Conservation (phyloP, 1,140 invertebrate species). For the Camponotus pennsylvanicus region DNA sequence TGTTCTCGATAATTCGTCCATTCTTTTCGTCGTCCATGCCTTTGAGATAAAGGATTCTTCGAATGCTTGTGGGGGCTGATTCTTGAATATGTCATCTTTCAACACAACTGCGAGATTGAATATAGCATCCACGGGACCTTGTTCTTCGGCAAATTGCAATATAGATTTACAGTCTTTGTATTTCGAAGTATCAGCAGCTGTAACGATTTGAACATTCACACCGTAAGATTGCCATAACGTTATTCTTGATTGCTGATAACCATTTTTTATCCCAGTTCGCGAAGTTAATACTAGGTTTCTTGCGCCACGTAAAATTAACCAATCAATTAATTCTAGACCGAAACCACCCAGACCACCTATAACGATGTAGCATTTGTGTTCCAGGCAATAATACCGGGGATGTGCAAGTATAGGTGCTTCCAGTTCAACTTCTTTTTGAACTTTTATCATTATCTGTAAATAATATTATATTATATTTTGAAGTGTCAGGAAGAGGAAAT, state of each 20-base stretch:
- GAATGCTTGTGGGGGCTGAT: conserved; percentile 80
- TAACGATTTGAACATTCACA: conserved; percentile 85
- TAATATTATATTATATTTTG: background rate
- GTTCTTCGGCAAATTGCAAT: conserved; percentile 86
- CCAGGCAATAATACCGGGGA: conserved; percentile 87
- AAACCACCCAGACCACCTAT: conserved; percentile 93
- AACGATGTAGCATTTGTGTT: conserved; percentile 84
- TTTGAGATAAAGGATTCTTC: conserved; percentile 85
- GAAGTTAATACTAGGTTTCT: conserved; percentile 90
- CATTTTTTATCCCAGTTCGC: conserved; percentile 89
- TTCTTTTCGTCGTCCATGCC: conserved; percentile 84
- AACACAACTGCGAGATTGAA: conserved; percentile 92
- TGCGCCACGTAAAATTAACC: conserved; percentile 91
- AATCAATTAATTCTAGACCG: conserved; percentile 92
- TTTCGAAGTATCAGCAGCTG: conserved; percentile 84
- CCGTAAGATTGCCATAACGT: conserved; percentile 87
- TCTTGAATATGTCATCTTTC: too few species aligned
- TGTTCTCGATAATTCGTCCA: conserved; percentile 86
- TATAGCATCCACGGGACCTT: conserved; percentile 90
- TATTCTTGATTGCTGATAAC: conserved; percentile 89
- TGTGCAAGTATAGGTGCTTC: conserved; percentile 81
- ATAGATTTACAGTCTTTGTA: conserved; percentile 86
- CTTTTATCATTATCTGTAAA: conserved; percentile 88
- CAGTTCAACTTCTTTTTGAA: conserved; percentile 83
- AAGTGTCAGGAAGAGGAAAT: too few species aligned